These are phyloP conservation scores for Dolichallabes microphthalmus DNA, from an alignment of 2,113 vertebrate genomes.

Conservation along the genomic window DNA sequence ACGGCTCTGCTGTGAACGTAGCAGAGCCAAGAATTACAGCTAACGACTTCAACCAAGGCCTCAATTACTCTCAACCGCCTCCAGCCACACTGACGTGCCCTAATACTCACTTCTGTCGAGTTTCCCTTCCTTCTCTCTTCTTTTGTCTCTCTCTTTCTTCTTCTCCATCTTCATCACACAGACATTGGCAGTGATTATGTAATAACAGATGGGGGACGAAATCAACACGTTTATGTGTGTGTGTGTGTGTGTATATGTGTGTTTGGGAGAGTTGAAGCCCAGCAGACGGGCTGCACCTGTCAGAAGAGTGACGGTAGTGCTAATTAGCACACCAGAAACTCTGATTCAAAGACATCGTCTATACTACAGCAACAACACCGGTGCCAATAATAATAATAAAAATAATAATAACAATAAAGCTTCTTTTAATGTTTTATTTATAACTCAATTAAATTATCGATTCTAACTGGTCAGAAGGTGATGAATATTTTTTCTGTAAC, in stretches of 20 bases:
- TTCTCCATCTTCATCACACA: constrained; percentile 75
- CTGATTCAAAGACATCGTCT: constrained; percentile 72
- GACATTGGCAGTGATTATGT: constrained; percentile 99
- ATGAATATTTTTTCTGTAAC: background rate
- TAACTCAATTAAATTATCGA: background rate
- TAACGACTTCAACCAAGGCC: constrained; percentile 39
- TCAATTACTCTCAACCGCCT: constrained; percentile 38
- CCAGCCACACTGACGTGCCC: constrained; percentile 30
- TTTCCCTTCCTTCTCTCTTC: constrained; percentile 8
- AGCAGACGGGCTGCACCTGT: constrained; percentile 98
- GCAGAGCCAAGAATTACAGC: constrained; percentile 35
- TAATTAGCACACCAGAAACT: constrained; percentile 98
- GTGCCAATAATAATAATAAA: background rate
- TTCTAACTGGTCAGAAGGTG: background rate
- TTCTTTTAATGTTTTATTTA: background rate
- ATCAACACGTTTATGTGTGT: constrained; percentile 86
- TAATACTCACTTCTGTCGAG: constrained; percentile 15
- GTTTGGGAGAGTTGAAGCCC: constrained; percentile 78
- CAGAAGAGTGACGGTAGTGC: constrained; percentile 93
- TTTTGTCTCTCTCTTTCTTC: constrained; percentile 41
- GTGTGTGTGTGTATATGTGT: constrained; percentile 40
- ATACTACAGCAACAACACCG: background rate
- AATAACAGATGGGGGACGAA: constrained; percentile 99
- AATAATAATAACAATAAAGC: background rate
- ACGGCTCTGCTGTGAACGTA: background rate